These are phyloP conservation scores for Tinea semifulvella DNA, from an alignment of 2,888 invertebrate species.

Conservation along the genomic window DNA sequence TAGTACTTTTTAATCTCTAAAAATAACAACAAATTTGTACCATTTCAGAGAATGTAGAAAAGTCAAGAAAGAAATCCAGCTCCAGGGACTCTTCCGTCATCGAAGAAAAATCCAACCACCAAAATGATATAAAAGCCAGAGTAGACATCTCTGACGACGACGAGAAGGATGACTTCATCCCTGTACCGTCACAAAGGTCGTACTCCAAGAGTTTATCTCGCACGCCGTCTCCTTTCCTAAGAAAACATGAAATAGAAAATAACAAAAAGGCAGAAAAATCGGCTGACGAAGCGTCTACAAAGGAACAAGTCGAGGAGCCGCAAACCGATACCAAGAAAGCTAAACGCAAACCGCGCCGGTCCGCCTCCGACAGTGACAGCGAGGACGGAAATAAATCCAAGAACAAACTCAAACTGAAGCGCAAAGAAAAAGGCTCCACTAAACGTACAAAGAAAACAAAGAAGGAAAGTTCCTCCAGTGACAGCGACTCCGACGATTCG, in stretches of 20 bases:
- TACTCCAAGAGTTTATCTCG: slow-evolving; percentile 83
- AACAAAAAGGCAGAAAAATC: slow-evolving; percentile 52
- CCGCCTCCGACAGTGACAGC: slow-evolving; percentile 57
- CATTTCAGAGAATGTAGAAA: slow-evolving; percentile 44
- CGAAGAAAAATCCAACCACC: slow-evolving; percentile 39
- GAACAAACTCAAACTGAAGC: slow-evolving; percentile 51
- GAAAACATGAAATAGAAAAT: slow-evolving; percentile 68
- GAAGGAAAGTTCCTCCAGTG: slow-evolving; percentile 57
- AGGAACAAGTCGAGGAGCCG: slow-evolving; percentile 36
- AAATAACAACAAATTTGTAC: slow-evolving; percentile 9
- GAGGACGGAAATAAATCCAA: slow-evolving; percentile 55
- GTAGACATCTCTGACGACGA: slow-evolving; percentile 20
- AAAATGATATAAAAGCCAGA: slow-evolving; percentile 37
- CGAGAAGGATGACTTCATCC: slow-evolving; percentile 34
- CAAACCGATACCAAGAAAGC: slow-evolving; percentile 48
- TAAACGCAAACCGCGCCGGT: slow-evolving; percentile 63
- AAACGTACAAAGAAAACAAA: slow-evolving; percentile 62
- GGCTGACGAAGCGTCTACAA: slow-evolving; percentile 56
- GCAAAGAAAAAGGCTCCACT: slow-evolving; percentile 65
- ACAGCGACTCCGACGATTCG: slow-evolving; percentile 60
- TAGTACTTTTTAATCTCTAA: background rate
- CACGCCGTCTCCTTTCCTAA: slow-evolving; percentile 86
- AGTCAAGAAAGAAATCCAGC: slow-evolving; percentile 34
- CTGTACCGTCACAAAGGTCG: slow-evolving; percentile 49
- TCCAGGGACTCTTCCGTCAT: slow-evolving; percentile 48